Evolutionary conservation across 2,797 vertebrate genomes (phyloP).

Genomic region (Halcyon chelicuti): DNA sequence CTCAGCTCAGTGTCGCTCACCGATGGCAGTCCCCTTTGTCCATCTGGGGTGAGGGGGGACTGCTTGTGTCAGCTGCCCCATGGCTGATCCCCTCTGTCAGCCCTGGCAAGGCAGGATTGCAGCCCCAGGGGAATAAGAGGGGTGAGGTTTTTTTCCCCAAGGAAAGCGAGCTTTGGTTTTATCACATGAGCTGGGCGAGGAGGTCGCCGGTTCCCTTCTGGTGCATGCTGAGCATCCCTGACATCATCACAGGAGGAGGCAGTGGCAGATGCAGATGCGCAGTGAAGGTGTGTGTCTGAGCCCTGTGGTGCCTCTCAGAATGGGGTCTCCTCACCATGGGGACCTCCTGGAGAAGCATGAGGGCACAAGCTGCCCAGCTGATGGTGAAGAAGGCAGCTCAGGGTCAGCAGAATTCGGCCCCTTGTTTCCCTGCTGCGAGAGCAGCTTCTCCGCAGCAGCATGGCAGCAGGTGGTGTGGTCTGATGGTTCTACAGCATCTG

Average conservation of each 20-base stretch:
- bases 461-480: background rate
- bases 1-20: background rate
- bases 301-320: fast-evolving
- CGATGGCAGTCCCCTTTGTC: background rate
- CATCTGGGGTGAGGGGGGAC: fast-evolving
- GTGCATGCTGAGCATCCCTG: fast-evolving
- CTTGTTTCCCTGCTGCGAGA: fast-evolving
- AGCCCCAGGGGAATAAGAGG: background rate
- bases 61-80: fast-evolving
- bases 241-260: fast-evolving
- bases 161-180: background rate
- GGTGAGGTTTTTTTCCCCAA: fast-evolving
- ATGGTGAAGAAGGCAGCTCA: fast-evolving
- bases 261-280: background rate
- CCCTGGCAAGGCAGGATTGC: background rate
- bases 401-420: background rate
- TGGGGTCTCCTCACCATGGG: background rate
- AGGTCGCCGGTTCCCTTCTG: fast-evolving
- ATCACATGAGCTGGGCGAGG: fast-evolving
- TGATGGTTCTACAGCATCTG: background rate
- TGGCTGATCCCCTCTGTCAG: fast-evolving
- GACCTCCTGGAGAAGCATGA: background rate
- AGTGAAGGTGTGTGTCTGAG: background rate
- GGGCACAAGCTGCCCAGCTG: fast-evolving
- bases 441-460: fast-evolving